Evolutionary conservation across 2,888 invertebrate genomes (phyloP).

Genomic region (Noctuana brunneofusca): DNA sequence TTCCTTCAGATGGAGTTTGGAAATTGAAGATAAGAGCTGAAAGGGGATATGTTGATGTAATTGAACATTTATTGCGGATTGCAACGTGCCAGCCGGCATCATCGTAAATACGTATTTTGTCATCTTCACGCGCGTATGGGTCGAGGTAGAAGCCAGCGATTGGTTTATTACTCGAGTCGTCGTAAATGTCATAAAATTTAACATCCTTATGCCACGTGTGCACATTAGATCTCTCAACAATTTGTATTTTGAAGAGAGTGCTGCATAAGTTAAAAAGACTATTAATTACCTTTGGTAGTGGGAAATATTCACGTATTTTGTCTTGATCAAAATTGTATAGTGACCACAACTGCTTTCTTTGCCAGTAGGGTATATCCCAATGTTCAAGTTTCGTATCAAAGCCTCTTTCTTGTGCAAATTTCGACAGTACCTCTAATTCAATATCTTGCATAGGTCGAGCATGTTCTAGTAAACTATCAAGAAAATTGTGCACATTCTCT

Average conservation of each 20-base stretch:
- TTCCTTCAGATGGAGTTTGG: conserved; percentile 83
- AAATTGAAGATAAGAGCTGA: conserved; percentile 94
- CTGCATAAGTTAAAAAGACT: conserved; percentile 90
- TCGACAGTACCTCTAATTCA: conserved; percentile 87
- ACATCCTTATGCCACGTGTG: conserved; percentile 94
- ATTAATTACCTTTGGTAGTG: conserved; percentile 89
- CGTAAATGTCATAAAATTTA: conserved; percentile 90
- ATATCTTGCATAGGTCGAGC: conserved; percentile 89
- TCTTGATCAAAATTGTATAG: conserved; percentile 88
- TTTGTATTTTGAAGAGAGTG: conserved; percentile 89
- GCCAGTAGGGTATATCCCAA: conserved; percentile 96
- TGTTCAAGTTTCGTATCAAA: conserved; percentile 86
- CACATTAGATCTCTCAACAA: conserved; percentile 85
- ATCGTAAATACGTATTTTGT: conserved; percentile 83
- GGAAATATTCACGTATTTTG: conserved; percentile 90
- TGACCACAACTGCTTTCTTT: conserved; percentile 87
- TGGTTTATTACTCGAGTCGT: conserved; percentile 84
- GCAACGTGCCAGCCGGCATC: conserved; percentile 90
- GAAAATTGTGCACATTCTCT: conserved; percentile 87
- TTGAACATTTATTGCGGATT: conserved; percentile 87
- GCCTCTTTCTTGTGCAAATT: conserved; percentile 89
- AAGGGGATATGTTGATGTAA: conserved; percentile 86
- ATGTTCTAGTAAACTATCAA: conserved; percentile 85
- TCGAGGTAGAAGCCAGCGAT: conserved; percentile 94
- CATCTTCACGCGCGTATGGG: conserved; percentile 87